Conservation (phyloP, 53 echinoderm and acorn worm genomes). For the Actinopyga echinites region DNA sequence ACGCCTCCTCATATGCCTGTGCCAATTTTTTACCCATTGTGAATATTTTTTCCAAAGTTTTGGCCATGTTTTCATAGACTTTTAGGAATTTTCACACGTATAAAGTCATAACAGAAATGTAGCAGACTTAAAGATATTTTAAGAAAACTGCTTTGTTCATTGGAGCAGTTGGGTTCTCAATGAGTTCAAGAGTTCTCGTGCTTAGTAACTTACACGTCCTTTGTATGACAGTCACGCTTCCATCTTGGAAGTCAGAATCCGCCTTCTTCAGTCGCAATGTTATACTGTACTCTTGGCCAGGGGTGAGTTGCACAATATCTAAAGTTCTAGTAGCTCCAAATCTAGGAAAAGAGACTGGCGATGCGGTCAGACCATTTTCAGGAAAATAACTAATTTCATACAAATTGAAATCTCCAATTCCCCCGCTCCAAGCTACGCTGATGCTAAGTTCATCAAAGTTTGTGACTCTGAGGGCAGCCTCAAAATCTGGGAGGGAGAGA, state of each 20-base stretch:
- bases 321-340: background rate
- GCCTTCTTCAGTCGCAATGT: constrained; percentile 37
- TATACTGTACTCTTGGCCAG: constrained; percentile 56
- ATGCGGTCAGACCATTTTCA: constrained; percentile 40
- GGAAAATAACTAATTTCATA: constrained; percentile 69
- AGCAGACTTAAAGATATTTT: too few species aligned
- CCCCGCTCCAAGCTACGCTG: constrained; percentile 54
- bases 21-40: too few species aligned
- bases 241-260: background rate
- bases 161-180: too few species aligned
- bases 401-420: constrained; percentile 73
- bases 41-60: too few species aligned
- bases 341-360: constrained; percentile 49
- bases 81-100: too few species aligned
- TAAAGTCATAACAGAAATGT: too few species aligned
- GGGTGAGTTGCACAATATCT: constrained; percentile 39
- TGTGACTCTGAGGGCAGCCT: background rate
- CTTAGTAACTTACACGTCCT: constrained; percentile 44
- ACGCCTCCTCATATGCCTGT: too few species aligned
- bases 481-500: constrained; percentile 2
- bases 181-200: too few species aligned
- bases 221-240: constrained; percentile 8
- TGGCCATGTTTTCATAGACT: too few species aligned
- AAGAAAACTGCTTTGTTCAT: too few species aligned
- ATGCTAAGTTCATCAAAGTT: constrained; percentile 34